A percentile compares a stretch with the other conserved stretches of the same genome.
Evolutionary conservation across 2,113 vertebrate species (phyloP).

Genomic region (Chionis minor): DNA sequence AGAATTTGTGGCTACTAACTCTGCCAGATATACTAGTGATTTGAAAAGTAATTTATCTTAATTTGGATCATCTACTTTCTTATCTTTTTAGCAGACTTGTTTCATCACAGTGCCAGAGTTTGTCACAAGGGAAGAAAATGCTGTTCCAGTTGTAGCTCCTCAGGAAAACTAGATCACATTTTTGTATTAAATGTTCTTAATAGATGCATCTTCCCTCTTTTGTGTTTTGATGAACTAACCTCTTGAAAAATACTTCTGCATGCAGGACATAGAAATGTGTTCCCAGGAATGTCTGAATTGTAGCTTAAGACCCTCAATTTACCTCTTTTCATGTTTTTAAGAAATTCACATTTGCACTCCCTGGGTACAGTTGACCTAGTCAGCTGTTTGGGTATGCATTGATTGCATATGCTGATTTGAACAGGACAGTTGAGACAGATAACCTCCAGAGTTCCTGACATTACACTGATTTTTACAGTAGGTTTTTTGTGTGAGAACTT

Average conservation of each 20-base stretch:
- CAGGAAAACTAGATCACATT: background rate
- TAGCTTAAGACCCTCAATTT: background rate
- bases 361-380: background rate
- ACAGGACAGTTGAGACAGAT: background rate
- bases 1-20: background rate
- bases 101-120: slow-evolving; percentile 6
- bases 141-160: background rate
- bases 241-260: background rate
- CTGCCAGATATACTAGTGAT: background rate
- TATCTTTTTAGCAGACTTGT: background rate
- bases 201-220: background rate
- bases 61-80: slow-evolving; percentile 1
- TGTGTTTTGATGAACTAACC: background rate
- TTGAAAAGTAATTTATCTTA: slow-evolving; percentile 16
- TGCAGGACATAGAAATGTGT: background rate
- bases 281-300: background rate
- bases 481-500: background rate
- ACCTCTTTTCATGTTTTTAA: accelerated
- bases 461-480: background rate
- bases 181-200: background rate
- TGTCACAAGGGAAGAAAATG: background rate
- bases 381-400: background rate
- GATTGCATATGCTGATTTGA: background rate
- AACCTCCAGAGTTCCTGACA: background rate
- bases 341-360: background rate